phyloP scores from a whole-genome alignment of 1,140 invertebrate species.

The Eriocheir sinensis region DNA sequence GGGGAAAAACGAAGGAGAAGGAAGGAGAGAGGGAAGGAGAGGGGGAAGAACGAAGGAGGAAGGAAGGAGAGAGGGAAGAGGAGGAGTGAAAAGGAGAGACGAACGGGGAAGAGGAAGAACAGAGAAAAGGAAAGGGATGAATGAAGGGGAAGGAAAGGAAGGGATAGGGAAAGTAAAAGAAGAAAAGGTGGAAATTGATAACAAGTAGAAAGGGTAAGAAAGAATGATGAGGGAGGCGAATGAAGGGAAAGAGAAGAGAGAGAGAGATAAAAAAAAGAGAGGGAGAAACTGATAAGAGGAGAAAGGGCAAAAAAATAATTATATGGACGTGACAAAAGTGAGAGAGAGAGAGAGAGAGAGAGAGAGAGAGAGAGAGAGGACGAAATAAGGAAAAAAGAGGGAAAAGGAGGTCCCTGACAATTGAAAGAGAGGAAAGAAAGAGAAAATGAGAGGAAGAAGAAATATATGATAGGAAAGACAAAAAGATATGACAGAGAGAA shows the following conservation, averaged over 20 bases:
- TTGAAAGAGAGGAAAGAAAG: not conserved
- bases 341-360: not conserved
- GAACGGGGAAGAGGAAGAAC: not conserved
- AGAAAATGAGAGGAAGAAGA: not conserved
- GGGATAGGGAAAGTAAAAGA: not conserved
- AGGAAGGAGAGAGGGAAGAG: not conserved
- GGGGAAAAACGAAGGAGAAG: not conserved
- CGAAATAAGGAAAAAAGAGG: no score
- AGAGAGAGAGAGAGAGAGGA: not conserved
- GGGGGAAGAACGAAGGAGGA: not conserved
- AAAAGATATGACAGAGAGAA: no score
- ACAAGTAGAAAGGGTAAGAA: no score
- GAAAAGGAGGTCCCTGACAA: no score
- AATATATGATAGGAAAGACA: not conserved
- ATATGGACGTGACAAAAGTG: not conserved
- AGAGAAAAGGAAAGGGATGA: constrained; percentile 7
- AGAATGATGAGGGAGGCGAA: not conserved
- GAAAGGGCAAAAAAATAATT: not conserved
- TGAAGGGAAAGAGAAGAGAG: no score
- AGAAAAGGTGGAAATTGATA: not conserved
- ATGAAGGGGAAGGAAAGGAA: not conserved
- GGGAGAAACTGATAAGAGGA: not conserved
- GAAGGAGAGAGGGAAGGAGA: no score
- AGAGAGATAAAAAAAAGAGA: not conserved
- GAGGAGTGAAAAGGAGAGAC: not conserved